These are phyloP conservation scores for Pachypsylla venusta DNA, from an alignment of 1,140 invertebrate genomes.

Conservation along the genomic window DNA sequence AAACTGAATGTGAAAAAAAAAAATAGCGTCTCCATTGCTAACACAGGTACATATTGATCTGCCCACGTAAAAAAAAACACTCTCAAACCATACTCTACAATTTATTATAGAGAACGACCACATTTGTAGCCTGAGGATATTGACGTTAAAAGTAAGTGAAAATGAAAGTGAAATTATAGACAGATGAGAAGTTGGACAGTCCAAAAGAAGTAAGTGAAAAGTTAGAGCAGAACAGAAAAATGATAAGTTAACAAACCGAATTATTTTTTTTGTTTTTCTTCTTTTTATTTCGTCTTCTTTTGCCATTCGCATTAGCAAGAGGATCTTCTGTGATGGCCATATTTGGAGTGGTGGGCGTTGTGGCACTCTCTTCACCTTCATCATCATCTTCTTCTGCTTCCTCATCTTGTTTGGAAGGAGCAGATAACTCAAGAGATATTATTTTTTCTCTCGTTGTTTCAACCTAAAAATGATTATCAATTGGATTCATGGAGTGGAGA, in stretches of 20 bases:
- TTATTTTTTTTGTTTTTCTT: not conserved
- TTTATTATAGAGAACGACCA: too few species aligned
- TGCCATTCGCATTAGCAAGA: not conserved
- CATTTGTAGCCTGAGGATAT: too few species aligned
- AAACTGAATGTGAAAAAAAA: too few species aligned
- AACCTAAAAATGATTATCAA: constrained; percentile 44
- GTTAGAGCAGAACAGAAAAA: too few species aligned
- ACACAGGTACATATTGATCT: too few species aligned
- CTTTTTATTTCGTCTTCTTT: not conserved
- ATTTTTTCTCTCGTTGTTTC: constrained; percentile 77
- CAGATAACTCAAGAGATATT: constrained; percentile 65
- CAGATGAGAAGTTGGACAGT: too few species aligned
- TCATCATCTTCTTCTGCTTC: constrained; percentile 27
- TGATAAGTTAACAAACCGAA: not conserved
- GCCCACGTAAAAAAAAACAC: too few species aligned
- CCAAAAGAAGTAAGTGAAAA: too few species aligned
- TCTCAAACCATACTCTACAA: too few species aligned
- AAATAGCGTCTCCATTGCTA: too few species aligned
- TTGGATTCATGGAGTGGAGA: constrained; percentile 3
- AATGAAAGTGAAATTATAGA: too few species aligned
- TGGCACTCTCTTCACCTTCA: constrained; percentile 25
- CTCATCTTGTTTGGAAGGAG: constrained; percentile 37
- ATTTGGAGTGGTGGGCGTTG: constrained; percentile 24
- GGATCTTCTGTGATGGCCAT: constrained; percentile 29
- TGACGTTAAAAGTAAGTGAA: too few species aligned